phyloP scores from a whole-genome alignment of 2,113 vertebrate genomes.

The Triplophysa siluroides region DNA sequence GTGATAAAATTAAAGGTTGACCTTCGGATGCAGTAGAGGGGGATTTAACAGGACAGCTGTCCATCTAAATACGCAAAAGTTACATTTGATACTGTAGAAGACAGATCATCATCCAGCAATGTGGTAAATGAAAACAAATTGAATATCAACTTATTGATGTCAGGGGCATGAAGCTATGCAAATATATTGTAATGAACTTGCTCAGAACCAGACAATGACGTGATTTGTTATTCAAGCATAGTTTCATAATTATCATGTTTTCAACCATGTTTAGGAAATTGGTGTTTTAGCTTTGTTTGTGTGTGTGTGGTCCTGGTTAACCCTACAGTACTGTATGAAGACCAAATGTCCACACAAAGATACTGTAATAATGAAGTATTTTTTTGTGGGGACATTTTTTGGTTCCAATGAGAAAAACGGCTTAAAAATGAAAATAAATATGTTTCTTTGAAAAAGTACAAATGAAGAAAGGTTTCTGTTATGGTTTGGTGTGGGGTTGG shows the following conservation, averaged over 20 bases:
- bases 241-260: background rate
- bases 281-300: background rate
- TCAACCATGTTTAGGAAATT: background rate
- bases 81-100: background rate
- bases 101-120: background rate
- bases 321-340: too few relatives aligned
- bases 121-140: constrained; percentile 43
- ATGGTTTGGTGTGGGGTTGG: too few relatives aligned
- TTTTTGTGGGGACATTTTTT: too few relatives aligned
- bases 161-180: background rate
- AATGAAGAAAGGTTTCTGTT: too few relatives aligned
- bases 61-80: constrained; percentile 42
- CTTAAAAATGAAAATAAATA: too few relatives aligned
- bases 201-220: background rate
- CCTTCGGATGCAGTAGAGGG: constrained; percentile 11
- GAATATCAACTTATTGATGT: background rate
- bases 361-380: too few relatives aligned
- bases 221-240: constrained; percentile 14
- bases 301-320: too few relatives aligned
- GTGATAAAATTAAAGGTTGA: constrained; percentile 18
- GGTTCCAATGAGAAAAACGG: too few relatives aligned
- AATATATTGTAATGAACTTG: constrained; percentile 3
- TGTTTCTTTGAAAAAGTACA: too few relatives aligned
- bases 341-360: too few relatives aligned
- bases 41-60: constrained; percentile 27